A percentile compares a stretch with the other conserved stretches of the same genome.
phyloP scores from a whole-genome alignment of 2,113 vertebrate species.

The Nothobranchius furzeri region DNA sequence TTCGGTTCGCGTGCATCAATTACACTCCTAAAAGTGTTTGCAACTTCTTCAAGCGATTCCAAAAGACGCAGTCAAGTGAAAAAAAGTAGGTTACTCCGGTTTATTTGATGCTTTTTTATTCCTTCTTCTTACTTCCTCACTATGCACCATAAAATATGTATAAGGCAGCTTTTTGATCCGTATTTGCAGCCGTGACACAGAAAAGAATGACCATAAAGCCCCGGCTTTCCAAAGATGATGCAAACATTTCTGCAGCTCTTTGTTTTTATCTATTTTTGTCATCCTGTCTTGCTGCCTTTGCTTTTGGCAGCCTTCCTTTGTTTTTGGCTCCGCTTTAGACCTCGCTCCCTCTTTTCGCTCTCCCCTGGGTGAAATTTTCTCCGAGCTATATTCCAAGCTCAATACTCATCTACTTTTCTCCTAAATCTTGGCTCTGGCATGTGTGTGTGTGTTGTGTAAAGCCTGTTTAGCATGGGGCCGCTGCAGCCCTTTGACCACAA shows the following conservation, averaged over 20 bases:
- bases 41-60: conserved; percentile 28
- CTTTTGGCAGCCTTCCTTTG: conserved; percentile 29
- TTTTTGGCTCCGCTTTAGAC: conserved; percentile 24
- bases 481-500: conserved; percentile 47
- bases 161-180: conserved; percentile 55
- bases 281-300: conserved; percentile 1
- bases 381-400: conserved; percentile 46
- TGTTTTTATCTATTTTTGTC: background rate
- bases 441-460: conserved; percentile 29
- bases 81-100: conserved; percentile 59
- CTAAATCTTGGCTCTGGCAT: conserved; percentile 46
- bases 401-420: conserved; percentile 57
- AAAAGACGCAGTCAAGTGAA: conserved; percentile 9
- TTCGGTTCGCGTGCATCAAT: conserved; percentile 22
- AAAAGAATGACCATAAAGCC: conserved; percentile 16
- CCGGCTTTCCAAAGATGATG: conserved; percentile 34
- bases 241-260: conserved; percentile 10
- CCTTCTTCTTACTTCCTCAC: conserved; percentile 25
- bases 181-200: conserved; percentile 25
- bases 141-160: conserved; percentile 56
- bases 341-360: background rate
- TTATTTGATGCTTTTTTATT: conserved; percentile 25
- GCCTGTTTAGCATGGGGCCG: conserved; percentile 39
- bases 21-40: conserved; percentile 21
- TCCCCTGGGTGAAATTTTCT: conserved; percentile 54